Evolutionary conservation across 2,888 invertebrate species (phyloP).

Genomic region (Homarus gammarus): DNA sequence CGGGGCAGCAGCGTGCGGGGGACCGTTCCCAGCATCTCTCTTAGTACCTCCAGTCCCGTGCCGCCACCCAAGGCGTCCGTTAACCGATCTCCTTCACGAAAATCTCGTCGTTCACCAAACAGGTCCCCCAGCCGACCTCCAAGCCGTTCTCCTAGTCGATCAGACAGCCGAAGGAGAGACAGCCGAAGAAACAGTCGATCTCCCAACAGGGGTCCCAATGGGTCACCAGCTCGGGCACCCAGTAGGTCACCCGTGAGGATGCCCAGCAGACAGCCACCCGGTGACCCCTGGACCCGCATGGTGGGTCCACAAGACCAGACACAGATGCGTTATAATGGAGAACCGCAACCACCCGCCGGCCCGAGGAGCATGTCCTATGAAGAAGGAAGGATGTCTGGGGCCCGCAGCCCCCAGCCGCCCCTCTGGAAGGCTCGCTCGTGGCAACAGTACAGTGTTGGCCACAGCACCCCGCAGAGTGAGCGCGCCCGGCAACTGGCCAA

Average conservation of each 20-base stretch:
- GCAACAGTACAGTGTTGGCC: slow-evolving; percentile 70
- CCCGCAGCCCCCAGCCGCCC: slow-evolving; percentile 58
- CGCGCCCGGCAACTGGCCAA: slow-evolving; percentile 63
- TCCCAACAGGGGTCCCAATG: slow-evolving; percentile 61
- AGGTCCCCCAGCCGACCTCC: slow-evolving; percentile 66
- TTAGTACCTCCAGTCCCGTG: slow-evolving; percentile 72
- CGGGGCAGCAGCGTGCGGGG: slow-evolving; percentile 61
- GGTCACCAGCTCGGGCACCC: slow-evolving; percentile 56
- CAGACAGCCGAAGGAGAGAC: slow-evolving; percentile 54
- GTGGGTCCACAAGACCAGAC: slow-evolving; percentile 17
- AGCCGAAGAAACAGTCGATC: slow-evolving; percentile 64
- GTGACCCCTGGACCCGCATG: slow-evolving; percentile 64
- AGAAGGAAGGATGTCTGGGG: slow-evolving; percentile 37
- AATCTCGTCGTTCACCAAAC: slow-evolving; percentile 61
- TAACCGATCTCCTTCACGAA: slow-evolving; percentile 60
- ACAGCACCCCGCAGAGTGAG: slow-evolving; percentile 70
- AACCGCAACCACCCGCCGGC: slow-evolving; percentile 24
- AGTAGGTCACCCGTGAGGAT: slow-evolving; percentile 68
- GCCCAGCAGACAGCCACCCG: slow-evolving; percentile 42
- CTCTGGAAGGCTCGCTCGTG: slow-evolving; percentile 74
- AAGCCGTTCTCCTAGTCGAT: slow-evolving; percentile 60
- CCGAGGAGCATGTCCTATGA: slow-evolving; percentile 73
- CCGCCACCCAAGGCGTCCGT: slow-evolving; percentile 54
- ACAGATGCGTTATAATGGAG: slow-evolving; percentile 40
- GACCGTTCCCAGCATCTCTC: slow-evolving; percentile 70